Conservation (phyloP, 2,797 vertebrate genomes). For the Darevskia nairensis region DNA sequence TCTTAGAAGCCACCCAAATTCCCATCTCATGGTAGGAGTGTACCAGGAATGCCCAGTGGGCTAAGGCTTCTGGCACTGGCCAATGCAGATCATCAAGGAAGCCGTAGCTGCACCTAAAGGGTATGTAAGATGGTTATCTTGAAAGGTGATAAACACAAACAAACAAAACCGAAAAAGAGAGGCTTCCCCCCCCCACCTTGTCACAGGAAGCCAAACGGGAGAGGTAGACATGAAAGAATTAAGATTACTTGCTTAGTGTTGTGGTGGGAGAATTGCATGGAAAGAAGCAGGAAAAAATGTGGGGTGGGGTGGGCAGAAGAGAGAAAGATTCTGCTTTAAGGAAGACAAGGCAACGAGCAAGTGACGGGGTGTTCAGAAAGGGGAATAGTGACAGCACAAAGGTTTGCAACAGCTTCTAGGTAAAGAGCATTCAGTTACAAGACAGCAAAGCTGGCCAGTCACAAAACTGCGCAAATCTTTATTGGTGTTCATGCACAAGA, state of each 20-base stretch:
- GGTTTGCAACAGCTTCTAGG: fast-evolving
- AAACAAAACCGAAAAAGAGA: neutral
- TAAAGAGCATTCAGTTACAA: slow-evolving; percentile 30
- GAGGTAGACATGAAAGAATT: neutral
- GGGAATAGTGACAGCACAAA: slow-evolving; percentile 24
- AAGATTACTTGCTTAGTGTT: slow-evolving; percentile 8
- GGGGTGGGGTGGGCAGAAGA: slow-evolving; percentile 14
- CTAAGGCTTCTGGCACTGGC: slow-evolving; percentile 17
- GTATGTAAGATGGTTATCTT: slow-evolving; percentile 2
- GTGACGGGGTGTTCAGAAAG: neutral
- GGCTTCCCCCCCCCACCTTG: neutral
- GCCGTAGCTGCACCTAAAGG: neutral
- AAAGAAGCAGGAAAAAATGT: slow-evolving; percentile 8
- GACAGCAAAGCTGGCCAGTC: slow-evolving; percentile 34
- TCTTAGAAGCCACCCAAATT: slow-evolving; percentile 26
- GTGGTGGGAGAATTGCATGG: slow-evolving; percentile 5
- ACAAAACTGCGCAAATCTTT: slow-evolving; percentile 9
- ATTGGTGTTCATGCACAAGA: neutral
- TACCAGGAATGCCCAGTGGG: neutral
- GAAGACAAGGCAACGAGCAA: neutral
- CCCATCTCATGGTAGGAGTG: neutral
- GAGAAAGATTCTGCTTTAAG: neutral
- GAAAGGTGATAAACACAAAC: slow-evolving; percentile 17
- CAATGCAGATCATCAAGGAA: slow-evolving; percentile 21
- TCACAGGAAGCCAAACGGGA: neutral